A percentile compares a stretch with the other conserved stretches of the same genome.
Evolutionary conservation across 2,113 vertebrate genomes (phyloP).

Genomic region (Syngnathoides biaculeatus): DNA sequence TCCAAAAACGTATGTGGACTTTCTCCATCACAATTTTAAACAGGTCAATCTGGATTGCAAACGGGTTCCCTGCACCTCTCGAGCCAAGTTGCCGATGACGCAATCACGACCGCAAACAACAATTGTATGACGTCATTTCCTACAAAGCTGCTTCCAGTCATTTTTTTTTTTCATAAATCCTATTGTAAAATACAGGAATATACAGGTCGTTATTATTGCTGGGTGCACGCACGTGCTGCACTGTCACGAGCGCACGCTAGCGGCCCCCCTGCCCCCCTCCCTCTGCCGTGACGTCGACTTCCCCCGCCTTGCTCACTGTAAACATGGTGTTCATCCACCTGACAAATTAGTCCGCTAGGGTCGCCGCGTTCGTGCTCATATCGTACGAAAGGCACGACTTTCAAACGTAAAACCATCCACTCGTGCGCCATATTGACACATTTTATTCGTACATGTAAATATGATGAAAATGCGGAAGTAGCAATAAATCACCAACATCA

Average conservation of each 20-base stretch:
- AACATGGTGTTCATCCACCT: slow-evolving; percentile 68
- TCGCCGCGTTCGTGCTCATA: neutral
- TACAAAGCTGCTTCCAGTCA: neutral
- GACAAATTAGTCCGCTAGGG: slow-evolving; percentile 52
- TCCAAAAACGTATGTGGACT: too few relatives aligned
- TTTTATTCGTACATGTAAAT: neutral
- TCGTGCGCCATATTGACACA: neutral
- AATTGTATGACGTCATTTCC: neutral
- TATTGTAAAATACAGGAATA: neutral
- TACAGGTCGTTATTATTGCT: neutral
- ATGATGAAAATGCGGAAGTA: neutral
- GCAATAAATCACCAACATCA: neutral
- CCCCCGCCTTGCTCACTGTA: slow-evolving; percentile 52
- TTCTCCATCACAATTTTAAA: too few relatives aligned
- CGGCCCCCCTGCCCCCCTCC: slow-evolving; percentile 12
- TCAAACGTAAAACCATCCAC: neutral
- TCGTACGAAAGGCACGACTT: neutral
- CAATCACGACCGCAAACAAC: neutral
- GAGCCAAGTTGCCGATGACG: neutral
- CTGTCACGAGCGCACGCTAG: slow-evolving; percentile 19
- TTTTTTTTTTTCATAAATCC: neutral
- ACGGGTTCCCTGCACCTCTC: neutral
- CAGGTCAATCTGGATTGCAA: too few relatives aligned
- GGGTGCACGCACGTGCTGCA: neutral
- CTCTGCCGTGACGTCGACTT: slow-evolving; percentile 44